phyloP scores from a whole-genome alignment of 2,797 vertebrate species.

The Monodelphis domestica region DNA sequence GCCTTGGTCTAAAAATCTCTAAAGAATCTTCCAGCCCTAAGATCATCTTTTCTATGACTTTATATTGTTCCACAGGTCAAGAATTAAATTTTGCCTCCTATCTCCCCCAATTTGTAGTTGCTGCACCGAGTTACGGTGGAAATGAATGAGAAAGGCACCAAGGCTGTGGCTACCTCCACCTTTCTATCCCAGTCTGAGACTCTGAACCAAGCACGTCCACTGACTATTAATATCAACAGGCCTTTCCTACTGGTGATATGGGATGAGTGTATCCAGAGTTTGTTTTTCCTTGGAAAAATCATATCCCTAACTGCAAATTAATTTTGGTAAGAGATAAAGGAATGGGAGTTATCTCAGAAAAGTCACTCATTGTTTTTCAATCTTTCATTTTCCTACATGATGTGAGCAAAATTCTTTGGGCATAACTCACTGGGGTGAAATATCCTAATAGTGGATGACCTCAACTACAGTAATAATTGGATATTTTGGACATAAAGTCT shows the following conservation, averaged over 20 bases:
- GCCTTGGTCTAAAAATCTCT: neutral
- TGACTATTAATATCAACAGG: constrained; percentile 79
- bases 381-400: neutral
- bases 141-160: constrained; percentile 86
- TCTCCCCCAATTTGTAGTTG: constrained; percentile 79
- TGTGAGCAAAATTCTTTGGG: too few relatives aligned
- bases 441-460: neutral
- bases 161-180: constrained; percentile 77
- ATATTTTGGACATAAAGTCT: neutral
- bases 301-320: constrained; percentile 86
- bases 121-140: constrained; percentile 89
- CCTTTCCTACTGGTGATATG: constrained; percentile 88
- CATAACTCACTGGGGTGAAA: neutral
- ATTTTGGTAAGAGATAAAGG: accelerated
- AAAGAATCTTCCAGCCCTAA: neutral
- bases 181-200: constrained; percentile 66
- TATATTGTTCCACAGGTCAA: neutral
- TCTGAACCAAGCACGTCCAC: neutral
- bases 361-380: neutral
- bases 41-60: neutral
- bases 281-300: constrained; percentile 92
- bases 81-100: neutral
- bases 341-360: neutral
- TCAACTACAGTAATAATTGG: neutral
- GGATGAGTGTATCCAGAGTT: constrained; percentile 82